Percentiles rank a stretch among this genome's conserved stretches.
phyloP scores from a whole-genome alignment of 2,113 vertebrate genomes.

The Mesembrinibis cayennensis region DNA sequence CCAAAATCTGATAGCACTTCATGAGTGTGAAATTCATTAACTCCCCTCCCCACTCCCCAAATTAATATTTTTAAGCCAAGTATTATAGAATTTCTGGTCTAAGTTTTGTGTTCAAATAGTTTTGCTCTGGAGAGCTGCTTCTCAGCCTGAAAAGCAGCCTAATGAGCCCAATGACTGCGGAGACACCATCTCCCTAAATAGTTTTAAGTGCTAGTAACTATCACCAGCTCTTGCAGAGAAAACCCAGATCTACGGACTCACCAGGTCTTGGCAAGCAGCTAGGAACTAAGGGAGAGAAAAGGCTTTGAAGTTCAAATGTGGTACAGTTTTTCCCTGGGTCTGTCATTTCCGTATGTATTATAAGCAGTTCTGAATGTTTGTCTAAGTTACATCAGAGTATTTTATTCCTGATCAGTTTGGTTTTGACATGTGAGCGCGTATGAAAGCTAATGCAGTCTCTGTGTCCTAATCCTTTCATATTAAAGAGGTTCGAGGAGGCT shows the following conservation, averaged over 20 bases:
- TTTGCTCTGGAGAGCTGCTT: background rate
- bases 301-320: background rate
- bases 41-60: background rate
- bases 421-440: background rate
- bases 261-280: background rate
- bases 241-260: background rate
- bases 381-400: background rate
- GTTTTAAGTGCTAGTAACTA: background rate
- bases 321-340: background rate
- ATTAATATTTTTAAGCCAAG: slow-evolving; percentile 20
- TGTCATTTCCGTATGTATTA: background rate
- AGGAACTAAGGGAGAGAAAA: background rate
- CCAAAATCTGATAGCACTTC: slow-evolving; percentile 23
- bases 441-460: background rate
- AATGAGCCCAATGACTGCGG: background rate
- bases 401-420: background rate
- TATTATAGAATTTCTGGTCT: background rate
- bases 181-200: rapidly evolving
- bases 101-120: background rate
- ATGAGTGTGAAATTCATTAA: slow-evolving; percentile 46
- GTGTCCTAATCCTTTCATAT: background rate
- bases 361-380: background rate
- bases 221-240: background rate
- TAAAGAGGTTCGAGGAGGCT: background rate
- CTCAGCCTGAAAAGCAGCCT: background rate